These are phyloP conservation scores for Coecobrya sp. DNA, from an alignment of 2,888 invertebrate genomes.

Conservation along the genomic window DNA sequence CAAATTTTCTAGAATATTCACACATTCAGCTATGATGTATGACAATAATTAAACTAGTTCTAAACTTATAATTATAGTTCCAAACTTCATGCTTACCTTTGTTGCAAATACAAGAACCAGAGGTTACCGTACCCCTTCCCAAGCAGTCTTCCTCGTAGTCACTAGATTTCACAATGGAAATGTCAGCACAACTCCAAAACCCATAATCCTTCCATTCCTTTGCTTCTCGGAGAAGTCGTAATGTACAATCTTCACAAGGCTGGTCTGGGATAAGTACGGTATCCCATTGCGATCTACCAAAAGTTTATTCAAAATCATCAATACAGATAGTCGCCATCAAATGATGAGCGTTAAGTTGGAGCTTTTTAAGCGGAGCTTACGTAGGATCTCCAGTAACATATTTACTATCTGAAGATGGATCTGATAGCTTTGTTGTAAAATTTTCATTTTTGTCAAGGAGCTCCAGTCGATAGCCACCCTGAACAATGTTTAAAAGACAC, in stretches of 20 bases:
- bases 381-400: slow-evolving; percentile 95
- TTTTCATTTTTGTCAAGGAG: slow-evolving; percentile 94
- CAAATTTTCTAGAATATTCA: no score
- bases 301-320: neutral
- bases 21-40: no score
- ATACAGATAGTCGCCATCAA: neutral
- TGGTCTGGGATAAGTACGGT: slow-evolving; percentile 93
- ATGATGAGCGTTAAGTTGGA: slow-evolving; percentile 39
- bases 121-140: slow-evolving; percentile 90
- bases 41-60: no score
- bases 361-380: slow-evolving; percentile 90
- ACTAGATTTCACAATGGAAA: slow-evolving; percentile 90
- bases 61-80: no score
- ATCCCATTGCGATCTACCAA: slow-evolving; percentile 94
- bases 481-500: slow-evolving; percentile 88
- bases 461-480: slow-evolving; percentile 97
- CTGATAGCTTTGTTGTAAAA: slow-evolving; percentile 95
- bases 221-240: slow-evolving; percentile 96
- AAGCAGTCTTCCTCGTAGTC: slow-evolving; percentile 95
- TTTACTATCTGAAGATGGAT: slow-evolving; percentile 93
- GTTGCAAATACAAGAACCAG: slow-evolving; percentile 52
- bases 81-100: no score
- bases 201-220: slow-evolving; percentile 92
- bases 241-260: slow-evolving; percentile 95
- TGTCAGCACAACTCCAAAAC: slow-evolving; percentile 98